phyloP scores from a whole-genome alignment of 2,797 vertebrate species.

The Gallinago solitaria region DNA sequence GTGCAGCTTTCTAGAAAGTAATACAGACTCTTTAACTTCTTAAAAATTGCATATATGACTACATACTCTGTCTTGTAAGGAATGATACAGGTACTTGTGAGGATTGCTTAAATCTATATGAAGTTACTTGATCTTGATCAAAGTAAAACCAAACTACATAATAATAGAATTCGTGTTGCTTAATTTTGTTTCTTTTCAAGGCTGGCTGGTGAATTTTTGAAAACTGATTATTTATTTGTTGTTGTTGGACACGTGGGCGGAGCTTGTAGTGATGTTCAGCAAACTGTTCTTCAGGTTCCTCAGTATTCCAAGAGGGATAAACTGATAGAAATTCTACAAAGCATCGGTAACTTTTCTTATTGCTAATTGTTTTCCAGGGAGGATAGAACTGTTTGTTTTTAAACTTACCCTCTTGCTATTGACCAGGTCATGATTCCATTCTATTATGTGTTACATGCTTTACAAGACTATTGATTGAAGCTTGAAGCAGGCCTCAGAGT shows the following conservation, averaged over 20 bases:
- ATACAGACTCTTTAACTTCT: background rate
- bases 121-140: background rate
- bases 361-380: background rate
- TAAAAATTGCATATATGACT: background rate
- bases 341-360: conserved; percentile 77
- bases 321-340: conserved; percentile 86
- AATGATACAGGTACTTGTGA: background rate
- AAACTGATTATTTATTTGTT: conserved; percentile 88
- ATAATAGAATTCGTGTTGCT: background rate
- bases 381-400: background rate
- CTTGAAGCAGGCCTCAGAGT: background rate
- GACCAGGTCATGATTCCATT: background rate
- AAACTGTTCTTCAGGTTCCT: conserved; percentile 84
- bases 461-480: background rate
- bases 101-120: background rate
- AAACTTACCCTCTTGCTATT: background rate
- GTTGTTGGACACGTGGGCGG: conserved; percentile 91
- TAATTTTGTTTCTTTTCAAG: conserved; percentile 72
- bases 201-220: conserved; percentile 89
- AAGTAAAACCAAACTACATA: background rate
- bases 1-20: background rate
- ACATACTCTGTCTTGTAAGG: background rate
- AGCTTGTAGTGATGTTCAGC: conserved; percentile 92
- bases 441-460: rapidly evolving
- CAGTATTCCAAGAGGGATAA: conserved; percentile 88